Conservation (phyloP, 1,140 invertebrate genomes). For the Achatina immaculata region DNA sequence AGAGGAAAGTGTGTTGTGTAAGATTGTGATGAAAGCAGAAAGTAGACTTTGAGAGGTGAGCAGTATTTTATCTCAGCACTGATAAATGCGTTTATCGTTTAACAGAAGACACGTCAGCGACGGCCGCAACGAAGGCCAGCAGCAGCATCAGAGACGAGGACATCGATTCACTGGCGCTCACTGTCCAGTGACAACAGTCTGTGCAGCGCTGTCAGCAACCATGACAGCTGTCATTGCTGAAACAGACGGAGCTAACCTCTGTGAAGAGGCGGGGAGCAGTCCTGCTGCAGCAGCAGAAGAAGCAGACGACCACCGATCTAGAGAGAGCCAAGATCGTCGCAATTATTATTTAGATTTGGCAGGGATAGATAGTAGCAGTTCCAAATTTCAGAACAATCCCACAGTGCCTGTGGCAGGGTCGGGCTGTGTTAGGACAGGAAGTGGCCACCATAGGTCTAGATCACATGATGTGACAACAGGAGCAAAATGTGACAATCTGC, state of each 20-base stretch:
- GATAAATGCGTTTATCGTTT: too few species aligned
- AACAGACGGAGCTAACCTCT: neutral
- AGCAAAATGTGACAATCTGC: slow-evolving; percentile 29
- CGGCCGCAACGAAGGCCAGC: slow-evolving; percentile 47
- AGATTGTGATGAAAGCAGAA: too few species aligned
- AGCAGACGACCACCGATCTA: slow-evolving; percentile 46
- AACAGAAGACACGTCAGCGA: slow-evolving; percentile 66
- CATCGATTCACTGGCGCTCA: slow-evolving; percentile 44
- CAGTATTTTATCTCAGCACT: too few species aligned
- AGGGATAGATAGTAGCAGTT: slow-evolving; percentile 68
- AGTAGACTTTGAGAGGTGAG: too few species aligned
- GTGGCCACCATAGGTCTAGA: slow-evolving; percentile 54
- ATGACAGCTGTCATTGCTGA: slow-evolving; percentile 7
- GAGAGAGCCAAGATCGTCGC: slow-evolving; percentile 67
- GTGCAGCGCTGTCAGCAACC: neutral
- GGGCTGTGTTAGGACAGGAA: slow-evolving; percentile 11
- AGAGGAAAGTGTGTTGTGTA: too few species aligned
- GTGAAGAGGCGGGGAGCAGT: neutral
- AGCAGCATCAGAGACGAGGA: slow-evolving; percentile 55
- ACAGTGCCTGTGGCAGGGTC: slow-evolving; percentile 44
- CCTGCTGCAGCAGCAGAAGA: neutral
- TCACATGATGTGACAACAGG: slow-evolving; percentile 54
- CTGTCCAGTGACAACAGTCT: slow-evolving; percentile 20
- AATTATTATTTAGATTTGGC: slow-evolving; percentile 73
- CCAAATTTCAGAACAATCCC: slow-evolving; percentile 56